These are phyloP conservation scores for Pangasius larnaudii DNA, from an alignment of 2,797 vertebrate species.

Conservation along the genomic window DNA sequence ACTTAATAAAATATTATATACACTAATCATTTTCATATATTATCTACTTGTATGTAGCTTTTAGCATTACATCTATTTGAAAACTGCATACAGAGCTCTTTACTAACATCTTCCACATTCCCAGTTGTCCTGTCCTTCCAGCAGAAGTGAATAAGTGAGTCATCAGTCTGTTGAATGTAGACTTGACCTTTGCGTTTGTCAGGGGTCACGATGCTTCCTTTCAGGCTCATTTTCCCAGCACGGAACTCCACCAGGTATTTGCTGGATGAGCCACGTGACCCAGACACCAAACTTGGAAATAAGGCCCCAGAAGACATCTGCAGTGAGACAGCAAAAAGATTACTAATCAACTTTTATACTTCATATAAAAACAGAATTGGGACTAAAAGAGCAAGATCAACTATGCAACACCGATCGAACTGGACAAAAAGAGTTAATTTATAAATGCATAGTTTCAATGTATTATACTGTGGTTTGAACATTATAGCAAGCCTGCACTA, in stretches of 20 bases:
- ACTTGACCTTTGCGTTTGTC: conserved; percentile 93
- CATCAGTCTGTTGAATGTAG: conserved; percentile 94
- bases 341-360: neutral
- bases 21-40: neutral
- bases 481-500: neutral
- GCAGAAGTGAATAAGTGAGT: conserved; percentile 96
- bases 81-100: neutral
- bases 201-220: conserved; percentile 90
- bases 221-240: conserved; percentile 93
- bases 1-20: neutral
- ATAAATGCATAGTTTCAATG: neutral
- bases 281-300: conserved; percentile 91
- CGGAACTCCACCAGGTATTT: conserved; percentile 95
- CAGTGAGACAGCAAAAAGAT: neutral
- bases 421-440: too few species aligned
- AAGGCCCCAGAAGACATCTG: conserved; percentile 91
- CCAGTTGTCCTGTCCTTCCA: conserved; percentile 93
- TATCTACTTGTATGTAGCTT: neutral
- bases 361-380: neutral
- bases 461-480: neutral
- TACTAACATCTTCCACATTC: conserved; percentile 91
- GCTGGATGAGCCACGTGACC: conserved; percentile 90
- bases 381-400: neutral
- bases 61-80: neutral
- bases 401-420: neutral